Evolutionary conservation across 2,797 vertebrate genomes (phyloP).

Genomic region (Balearica regulorum): DNA sequence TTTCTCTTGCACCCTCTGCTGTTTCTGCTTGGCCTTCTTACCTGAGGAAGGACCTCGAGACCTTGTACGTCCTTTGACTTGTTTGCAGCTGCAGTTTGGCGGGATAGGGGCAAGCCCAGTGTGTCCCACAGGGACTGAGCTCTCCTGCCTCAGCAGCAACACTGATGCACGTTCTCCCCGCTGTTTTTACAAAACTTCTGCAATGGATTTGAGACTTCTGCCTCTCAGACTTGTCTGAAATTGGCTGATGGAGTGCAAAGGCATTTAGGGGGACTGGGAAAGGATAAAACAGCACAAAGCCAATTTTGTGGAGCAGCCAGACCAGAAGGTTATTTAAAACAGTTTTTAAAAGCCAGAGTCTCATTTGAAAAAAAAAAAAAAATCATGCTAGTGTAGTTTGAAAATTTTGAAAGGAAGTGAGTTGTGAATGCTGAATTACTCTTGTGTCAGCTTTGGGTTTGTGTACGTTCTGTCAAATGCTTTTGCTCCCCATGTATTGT

Average conservation of each 20-base stretch:
- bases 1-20: neutral
- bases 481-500: neutral
- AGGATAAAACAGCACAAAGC: neutral
- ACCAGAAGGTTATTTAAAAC: neutral
- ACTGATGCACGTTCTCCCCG: rapidly evolving
- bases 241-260: neutral
- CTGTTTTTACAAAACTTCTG: neutral
- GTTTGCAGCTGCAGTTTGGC: neutral
- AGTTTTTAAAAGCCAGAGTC: neutral
- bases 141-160: neutral
- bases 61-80: neutral
- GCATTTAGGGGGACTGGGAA: neutral
- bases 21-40: neutral
- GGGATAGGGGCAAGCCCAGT: rapidly evolving
- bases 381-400: neutral
- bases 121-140: neutral
- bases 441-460: neutral
- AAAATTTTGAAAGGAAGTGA: neutral
- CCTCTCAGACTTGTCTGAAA: neutral
- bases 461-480: neutral
- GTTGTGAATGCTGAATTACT: neutral
- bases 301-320: neutral
- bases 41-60: neutral
- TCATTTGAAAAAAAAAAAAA: neutral
- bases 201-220: neutral